Conservation (phyloP, 1,140 invertebrate genomes). For the Hyphantria cunea region DNA sequence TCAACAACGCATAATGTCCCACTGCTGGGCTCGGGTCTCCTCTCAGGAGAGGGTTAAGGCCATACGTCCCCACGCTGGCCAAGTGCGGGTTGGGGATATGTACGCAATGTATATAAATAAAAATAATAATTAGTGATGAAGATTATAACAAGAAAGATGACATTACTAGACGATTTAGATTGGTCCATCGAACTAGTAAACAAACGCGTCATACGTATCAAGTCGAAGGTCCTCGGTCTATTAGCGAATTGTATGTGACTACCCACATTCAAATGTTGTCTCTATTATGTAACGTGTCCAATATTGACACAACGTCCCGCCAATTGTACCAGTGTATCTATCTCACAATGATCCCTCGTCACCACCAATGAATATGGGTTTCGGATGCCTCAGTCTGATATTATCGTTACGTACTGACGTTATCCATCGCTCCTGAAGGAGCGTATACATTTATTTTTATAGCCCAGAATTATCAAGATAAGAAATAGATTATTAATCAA, state of each 20-base stretch:
- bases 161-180: not conserved
- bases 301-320: conserved; percentile 69
- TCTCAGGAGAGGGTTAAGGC: no score
- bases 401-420: conserved; percentile 20
- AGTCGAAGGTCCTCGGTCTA: conserved; percentile 45
- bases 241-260: conserved; percentile 44
- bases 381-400: conserved; percentile 32
- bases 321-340: conserved; percentile 52
- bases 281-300: conserved; percentile 58
- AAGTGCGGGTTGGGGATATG: no score
- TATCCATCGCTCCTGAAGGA: conserved; percentile 10
- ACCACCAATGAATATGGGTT: conserved; percentile 42
- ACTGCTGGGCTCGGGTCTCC: no score
- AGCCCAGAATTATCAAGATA: conserved; percentile 12
- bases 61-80: no score
- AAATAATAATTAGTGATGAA: not conserved
- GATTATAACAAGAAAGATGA: not conserved
- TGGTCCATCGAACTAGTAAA: conserved; percentile 15
- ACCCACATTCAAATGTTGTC: conserved; percentile 58
- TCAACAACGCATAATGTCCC: no score
- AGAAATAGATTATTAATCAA: conserved; percentile 59
- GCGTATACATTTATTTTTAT: conserved; percentile 19
- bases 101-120: no score
- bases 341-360: conserved; percentile 62
- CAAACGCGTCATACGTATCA: conserved; percentile 21